Conservation (phyloP, 2,888 invertebrate species). For the Yponomeuta plumbellus region DNA sequence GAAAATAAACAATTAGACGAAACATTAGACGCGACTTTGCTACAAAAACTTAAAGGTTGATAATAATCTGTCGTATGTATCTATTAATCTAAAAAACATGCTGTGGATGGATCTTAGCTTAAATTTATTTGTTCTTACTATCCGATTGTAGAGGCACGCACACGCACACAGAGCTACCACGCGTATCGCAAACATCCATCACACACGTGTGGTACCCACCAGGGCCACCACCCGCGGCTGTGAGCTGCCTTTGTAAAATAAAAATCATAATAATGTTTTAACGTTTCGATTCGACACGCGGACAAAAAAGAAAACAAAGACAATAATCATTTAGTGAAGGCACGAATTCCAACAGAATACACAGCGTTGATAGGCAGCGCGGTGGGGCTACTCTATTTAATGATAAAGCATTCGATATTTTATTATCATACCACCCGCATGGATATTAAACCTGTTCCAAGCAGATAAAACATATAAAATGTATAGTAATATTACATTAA, state of each 20-base stretch:
- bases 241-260: slow-evolving; percentile 37
- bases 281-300: slow-evolving; percentile 48
- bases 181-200: no score
- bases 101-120: background rate
- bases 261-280: slow-evolving; percentile 54
- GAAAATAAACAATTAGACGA: no score
- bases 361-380: slow-evolving; percentile 42
- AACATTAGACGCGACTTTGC: no score
- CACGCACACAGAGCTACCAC: slow-evolving; percentile 4
- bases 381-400: slow-evolving; percentile 35
- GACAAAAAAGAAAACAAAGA: slow-evolving; percentile 50
- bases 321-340: slow-evolving; percentile 57
- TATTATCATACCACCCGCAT: background rate
- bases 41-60: background rate
- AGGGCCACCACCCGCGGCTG: slow-evolving; percentile 25
- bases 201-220: slow-evolving; percentile 1
- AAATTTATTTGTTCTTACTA: background rate
- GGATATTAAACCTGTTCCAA: background rate
- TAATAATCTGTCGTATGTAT: background rate
- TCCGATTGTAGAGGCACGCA: slow-evolving; percentile 9
- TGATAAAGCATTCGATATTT: slow-evolving; percentile 7
- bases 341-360: slow-evolving; percentile 56
- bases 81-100: background rate
- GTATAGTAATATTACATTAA: no score
- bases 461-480: no score